Evolutionary conservation across 2,113 vertebrate species (phyloP), one percentile per base, ranked within the genome.

Genomic region (Fregata magnificens): DNA sequence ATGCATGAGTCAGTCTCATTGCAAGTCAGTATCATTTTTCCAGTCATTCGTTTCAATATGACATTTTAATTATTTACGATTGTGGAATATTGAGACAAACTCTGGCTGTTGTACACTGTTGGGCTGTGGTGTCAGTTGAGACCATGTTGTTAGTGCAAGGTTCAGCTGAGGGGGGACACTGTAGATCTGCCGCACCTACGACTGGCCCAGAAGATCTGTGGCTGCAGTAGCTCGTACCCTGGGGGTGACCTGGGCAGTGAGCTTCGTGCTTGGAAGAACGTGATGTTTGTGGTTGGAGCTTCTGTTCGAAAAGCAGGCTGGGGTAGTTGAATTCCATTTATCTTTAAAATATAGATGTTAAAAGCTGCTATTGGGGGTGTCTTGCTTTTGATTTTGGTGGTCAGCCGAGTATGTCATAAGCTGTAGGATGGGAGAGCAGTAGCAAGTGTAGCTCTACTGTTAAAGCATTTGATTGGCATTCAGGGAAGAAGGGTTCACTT

Each of bases 161-260:
- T 21, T 61, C 34, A 28, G 19, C 34, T 56, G 6, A 0, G 28
- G 55, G 34, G 8, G 28, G 18, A 36, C 2, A 1, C 29, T n/a
- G 65, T 3, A 5, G 20, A 15, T 66, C 28, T 42, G 77, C 67
- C 61, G 66, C 66, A 25, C 44, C n/a, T 61, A 20, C 62, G 71
- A 0, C 71, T 65, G 36, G 55, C 25, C n/a, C 0, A 0, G 25
- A 32, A 69, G 50, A 21, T 32, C 1, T 1, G 29, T 40, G 66
- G 5, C 47, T 66, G 26, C 11, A 3, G 8, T 34, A 52, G 36
- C 49, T 88, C 10, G 4, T 16, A 9, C 10, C 26, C 22, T 26
- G 52, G 62, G 53, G 28, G 28, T 73, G 26, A 58, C 44, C 32
- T 36, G 18, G 38, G 29, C n/a, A 55, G 38, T 4, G 20, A 72